A percentile compares a stretch with the other conserved stretches of the same genome.
Evolutionary conservation across 1,140 invertebrate genomes (phyloP).

Genomic region (Laupala kohalensis): DNA sequence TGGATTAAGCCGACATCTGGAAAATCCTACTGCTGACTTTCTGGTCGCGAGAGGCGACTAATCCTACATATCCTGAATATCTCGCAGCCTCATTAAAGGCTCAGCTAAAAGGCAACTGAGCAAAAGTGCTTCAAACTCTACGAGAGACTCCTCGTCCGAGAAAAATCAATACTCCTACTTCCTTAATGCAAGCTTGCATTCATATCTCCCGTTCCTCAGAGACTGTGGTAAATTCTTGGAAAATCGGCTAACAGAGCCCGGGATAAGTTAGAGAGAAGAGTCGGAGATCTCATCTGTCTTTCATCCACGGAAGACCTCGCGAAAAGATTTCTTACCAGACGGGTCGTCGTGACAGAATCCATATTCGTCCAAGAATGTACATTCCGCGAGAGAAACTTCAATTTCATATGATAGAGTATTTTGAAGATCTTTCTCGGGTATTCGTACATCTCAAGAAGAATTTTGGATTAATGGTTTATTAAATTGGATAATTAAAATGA

Average conservation of each 20-base stretch:
- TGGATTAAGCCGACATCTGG: not conserved
- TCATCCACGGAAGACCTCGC: too few species aligned
- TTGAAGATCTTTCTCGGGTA: too few species aligned
- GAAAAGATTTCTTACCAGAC: too few species aligned
- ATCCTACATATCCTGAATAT: not conserved
- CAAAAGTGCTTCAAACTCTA: not conserved
- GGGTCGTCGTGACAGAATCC: too few species aligned
- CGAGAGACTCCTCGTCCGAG: not conserved
- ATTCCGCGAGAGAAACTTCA: too few species aligned
- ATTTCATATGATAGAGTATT: too few species aligned
- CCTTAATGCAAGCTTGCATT: not conserved
- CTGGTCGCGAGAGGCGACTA: not conserved
- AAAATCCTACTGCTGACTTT: not conserved
- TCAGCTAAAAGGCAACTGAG: not conserved
- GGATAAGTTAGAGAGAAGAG: not conserved
- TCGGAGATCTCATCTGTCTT: not conserved
- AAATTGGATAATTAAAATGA: too few species aligned
- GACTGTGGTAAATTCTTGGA: not conserved
- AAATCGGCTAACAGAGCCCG: not conserved
- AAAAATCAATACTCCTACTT: not conserved
- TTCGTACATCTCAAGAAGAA: too few species aligned
- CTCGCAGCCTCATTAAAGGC: not conserved
- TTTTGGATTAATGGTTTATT: too few species aligned
- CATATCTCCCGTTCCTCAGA: not conserved
- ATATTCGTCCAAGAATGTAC: too few species aligned